phyloP scores from a whole-genome alignment of 53 echinoderm and acorn worm species.

The Crossaster papposus region DNA sequence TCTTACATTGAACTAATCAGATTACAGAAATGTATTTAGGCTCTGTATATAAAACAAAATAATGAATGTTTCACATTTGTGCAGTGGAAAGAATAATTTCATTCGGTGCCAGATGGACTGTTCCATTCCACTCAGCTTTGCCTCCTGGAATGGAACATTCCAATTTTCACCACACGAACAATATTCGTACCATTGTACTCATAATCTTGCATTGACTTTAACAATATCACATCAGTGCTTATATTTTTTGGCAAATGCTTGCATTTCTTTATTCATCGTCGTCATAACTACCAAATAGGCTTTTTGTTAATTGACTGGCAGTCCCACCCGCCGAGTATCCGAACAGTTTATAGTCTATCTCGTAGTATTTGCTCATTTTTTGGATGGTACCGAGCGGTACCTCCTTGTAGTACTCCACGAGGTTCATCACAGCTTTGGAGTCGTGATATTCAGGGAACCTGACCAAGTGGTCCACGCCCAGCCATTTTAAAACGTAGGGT shows the following conservation, averaged over 20 bases:
- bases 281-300: background rate
- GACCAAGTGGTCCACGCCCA: conserved; percentile 60
- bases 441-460: conserved; percentile 64
- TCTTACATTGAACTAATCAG: no score
- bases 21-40: no score
- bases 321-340: conserved; percentile 66
- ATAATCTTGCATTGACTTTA: no score
- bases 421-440: conserved; percentile 58
- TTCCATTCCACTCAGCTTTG: no score
- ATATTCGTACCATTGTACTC: no score
- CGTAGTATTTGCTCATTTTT: conserved; percentile 64
- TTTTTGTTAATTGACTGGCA: conserved; percentile 4
- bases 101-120: no score
- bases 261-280: background rate
- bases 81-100: no score
- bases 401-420: conserved; percentile 68
- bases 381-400: conserved; percentile 44
- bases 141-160: no score
- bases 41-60: no score
- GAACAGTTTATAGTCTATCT: conserved; percentile 76
- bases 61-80: no score
- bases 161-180: no score
- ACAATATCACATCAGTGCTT: no score
- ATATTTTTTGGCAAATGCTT: background rate
- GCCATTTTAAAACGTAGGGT: conserved; percentile 72